Evolutionary conservation across 2,797 vertebrate genomes (phyloP).

Genomic region (Gallirallus australis): DNA sequence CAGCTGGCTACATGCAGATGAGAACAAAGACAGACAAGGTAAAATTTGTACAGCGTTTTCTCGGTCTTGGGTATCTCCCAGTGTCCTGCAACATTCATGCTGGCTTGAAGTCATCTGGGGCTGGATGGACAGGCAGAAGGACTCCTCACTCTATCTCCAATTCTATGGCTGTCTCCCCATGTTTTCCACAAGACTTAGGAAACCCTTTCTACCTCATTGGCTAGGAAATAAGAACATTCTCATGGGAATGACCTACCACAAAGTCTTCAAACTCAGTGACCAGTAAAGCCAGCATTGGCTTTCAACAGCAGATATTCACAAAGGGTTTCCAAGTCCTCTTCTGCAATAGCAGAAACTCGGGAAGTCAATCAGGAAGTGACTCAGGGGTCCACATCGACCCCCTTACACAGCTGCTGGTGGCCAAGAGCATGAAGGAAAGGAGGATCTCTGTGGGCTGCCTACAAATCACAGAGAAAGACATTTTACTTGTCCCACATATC

Average conservation of each 20-base stretch:
- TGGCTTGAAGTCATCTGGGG: neutral
- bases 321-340: neutral
- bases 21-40: neutral
- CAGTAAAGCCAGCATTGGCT: neutral
- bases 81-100: neutral
- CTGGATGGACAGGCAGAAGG: neutral
- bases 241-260: neutral
- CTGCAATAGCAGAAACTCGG: neutral
- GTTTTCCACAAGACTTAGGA: neutral
- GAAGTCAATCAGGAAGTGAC: rapidly evolving
- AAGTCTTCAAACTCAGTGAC: neutral
- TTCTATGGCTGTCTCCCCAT: neutral
- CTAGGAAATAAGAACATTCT: neutral
- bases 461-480: neutral
- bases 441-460: neutral
- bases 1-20: neutral
- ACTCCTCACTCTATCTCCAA: neutral
- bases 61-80: neutral
- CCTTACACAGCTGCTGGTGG: neutral
- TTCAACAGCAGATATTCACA: neutral
- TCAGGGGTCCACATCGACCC: rapidly evolving
- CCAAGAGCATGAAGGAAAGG: neutral
- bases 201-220: neutral
- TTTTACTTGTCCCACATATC: neutral
- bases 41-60: neutral